Base-by-base conservation (phyloP, 2,113 vertebrate genomes). In the Limnothrissa miodon region DNA sequence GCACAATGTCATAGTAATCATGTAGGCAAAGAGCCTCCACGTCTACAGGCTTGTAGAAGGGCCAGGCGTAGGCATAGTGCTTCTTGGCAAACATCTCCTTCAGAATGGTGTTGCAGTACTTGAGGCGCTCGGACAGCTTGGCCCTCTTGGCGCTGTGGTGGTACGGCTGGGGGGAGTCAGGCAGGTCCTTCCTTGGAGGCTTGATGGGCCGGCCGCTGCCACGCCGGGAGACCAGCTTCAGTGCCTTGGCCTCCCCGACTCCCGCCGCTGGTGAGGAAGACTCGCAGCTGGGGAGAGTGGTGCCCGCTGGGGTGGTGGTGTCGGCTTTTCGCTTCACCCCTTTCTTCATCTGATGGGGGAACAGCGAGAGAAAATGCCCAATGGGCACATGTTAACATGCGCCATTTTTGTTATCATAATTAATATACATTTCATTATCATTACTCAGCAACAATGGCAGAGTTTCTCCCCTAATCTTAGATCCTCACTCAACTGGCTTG, bases 61-160 rank as follows among this genome's bases (percentile, higher is more conserved):
- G 97, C 97, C 97, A 97, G 0, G 96, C 95, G 23, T 96, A 97
- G 0, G 92, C 85, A 0, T 90, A 93, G 86, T 99, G 97, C 83
- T 96, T 97, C 91, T 96, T 96, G 21, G 96, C 93, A 62, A 97
- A 90, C 96, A 99, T 91, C 93, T 98, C 97, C 93, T 94, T 94
- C 80, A 99, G 92, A 87, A 99, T 95, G 48, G 89, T 92, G 39
- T 90, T 92, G 86, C 97, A 99, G 79, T 92, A 83, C 78, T 90
- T 90, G 42, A 99, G 92, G 82, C 95, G 93, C 85, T 96, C 91
- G 0, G 94, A 90, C 81, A 95, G 86, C 86, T 87, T 88, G 84
- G 33, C 62, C 62, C 83, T 94, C 83, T 92, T 94, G 62, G 59
- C 59, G 86, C 87, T 78, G 84, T 90, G 85, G 88, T 81, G 86